Evolutionary conservation across 2,797 vertebrate genomes (phyloP), one percentile per base, ranked within the genome.

Genomic region (Trachops cirrhosus): DNA sequence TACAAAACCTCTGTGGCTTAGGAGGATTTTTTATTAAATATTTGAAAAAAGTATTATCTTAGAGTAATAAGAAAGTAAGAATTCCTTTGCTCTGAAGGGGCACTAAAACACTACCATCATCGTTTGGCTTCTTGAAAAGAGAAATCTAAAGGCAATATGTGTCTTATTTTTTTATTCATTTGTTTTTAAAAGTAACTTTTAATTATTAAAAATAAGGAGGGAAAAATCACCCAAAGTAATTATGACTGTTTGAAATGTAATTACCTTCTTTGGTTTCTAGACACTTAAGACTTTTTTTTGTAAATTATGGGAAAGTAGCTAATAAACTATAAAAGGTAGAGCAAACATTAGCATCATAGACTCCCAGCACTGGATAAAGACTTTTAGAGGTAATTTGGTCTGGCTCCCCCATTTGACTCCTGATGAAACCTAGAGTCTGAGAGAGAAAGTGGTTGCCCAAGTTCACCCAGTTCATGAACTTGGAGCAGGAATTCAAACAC

Each of bases 141-240:
- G 50, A 93, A 73, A 29, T 86, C 39, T 54, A 84, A 92, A 86
- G 32, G 44, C 21, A 89, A 24, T 3, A 34, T 96, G 86, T 91
- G 54, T 79, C 46, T 62, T 37, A 7, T 75, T 93, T 73, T 77
- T 91, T 59, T 37, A 6, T 79, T 67, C 32, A 8, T 85, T 91
- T 95, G 86, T 82, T 93, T 95, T 77, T 80, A 73, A 96, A 83
- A 24, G 32, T 4, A 95, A 86, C 9, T 37, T 84, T 89, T 89
- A 82, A 50, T 88, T 82, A 83, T 67, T 74, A 39, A 89, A 83
- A 83, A 91, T 70, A 59, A 73, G 34, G 52, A 79, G 39, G 7
- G 9, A 24, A 15, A 62, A 44, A 70, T 59, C 57, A 82, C n/a
- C 12, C 54, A 90, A 78, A 87, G 29, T 39, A n/a, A 67, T 64